Evolutionary conservation across 2,888 invertebrate species (phyloP).

Genomic region (Metacarcinus magister): DNA sequence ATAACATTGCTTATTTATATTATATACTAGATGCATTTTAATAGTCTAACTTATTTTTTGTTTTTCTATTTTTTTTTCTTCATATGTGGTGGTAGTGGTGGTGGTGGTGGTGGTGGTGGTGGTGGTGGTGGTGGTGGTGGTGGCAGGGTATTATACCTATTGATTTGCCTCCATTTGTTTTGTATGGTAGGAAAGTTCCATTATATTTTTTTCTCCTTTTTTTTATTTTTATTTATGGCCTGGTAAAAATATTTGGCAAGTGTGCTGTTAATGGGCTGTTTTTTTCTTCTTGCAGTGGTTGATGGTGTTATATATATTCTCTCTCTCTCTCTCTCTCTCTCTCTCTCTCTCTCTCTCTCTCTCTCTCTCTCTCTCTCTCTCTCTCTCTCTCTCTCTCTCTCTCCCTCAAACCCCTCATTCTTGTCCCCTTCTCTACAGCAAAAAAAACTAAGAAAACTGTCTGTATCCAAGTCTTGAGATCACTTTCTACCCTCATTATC

Average conservation of each 20-base stretch:
- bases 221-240: neutral
- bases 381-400: neutral
- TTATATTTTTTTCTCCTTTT: neutral
- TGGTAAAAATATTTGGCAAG: too few species aligned
- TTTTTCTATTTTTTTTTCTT: neutral
- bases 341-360: constrained; percentile 26
- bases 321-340: constrained; percentile 26
- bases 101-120: constrained; percentile 26
- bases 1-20: too few species aligned
- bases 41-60: neutral
- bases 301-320: neutral
- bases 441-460: too few species aligned
- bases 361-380: constrained; percentile 20
- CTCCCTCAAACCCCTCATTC: too few species aligned
- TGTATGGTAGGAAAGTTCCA: neutral
- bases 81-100: neutral
- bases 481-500: too few species aligned
- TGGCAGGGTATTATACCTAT: neutral
- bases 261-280: too few species aligned
- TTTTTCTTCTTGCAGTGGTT: neutral
- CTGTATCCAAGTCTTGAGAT: too few species aligned
- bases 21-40: too few species aligned
- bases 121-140: constrained; percentile 10
- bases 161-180: neutral
- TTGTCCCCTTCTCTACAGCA: too few species aligned